Evolutionary conservation across 1,140 invertebrate genomes (phyloP), one percentile per base, ranked within the genome.

Genomic region (Euborellia annulipes): DNA sequence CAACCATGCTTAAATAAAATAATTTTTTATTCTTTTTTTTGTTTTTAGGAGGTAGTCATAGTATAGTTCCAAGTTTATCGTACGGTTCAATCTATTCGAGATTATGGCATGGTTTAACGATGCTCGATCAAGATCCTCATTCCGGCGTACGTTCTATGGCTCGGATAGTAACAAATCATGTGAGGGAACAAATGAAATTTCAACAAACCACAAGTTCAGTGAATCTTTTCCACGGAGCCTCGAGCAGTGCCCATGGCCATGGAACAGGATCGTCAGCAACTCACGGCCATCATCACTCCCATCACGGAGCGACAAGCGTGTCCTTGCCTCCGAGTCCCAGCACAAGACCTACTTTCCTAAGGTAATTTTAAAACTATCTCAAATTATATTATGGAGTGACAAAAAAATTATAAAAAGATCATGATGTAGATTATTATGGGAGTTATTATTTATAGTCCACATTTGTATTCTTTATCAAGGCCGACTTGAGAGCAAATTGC

Each of bases 81-180:
- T 71, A 71, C 45, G 69, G 70, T 41, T 81, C 79, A 41, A 80
- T 93, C 34, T 93, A 90, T 62, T 77, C 77, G 59, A 87, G 84
- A 62, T 67, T 95, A 38, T 95, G 88, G 87, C 71, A 74, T 53
- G 78, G 79, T 36, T 68, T 95, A 43, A 68, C 74, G 40, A 69
- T 68, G 36, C 70, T 91, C 46, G 75, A 86, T 41, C 71, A 71
- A 46, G 92, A 95, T 73, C 89, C 91, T 9, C 78, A 83, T 64
- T 85, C 84, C 7, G 72, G 76, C 6, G 84, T 94, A 3, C 69
- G 79, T 1, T 62, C 68, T 38, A 76, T 89, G 63, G 81, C 86
- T 2, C 73, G 73, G 51, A 78, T 76, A 56, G 71, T 94, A 21
- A 79, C 85, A 7, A 75, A 76, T 54, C 70, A 82, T 54, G 81